Evolutionary conservation across 1,140 invertebrate species (phyloP).

Genomic region (Trialeurodes vaporariorum): DNA sequence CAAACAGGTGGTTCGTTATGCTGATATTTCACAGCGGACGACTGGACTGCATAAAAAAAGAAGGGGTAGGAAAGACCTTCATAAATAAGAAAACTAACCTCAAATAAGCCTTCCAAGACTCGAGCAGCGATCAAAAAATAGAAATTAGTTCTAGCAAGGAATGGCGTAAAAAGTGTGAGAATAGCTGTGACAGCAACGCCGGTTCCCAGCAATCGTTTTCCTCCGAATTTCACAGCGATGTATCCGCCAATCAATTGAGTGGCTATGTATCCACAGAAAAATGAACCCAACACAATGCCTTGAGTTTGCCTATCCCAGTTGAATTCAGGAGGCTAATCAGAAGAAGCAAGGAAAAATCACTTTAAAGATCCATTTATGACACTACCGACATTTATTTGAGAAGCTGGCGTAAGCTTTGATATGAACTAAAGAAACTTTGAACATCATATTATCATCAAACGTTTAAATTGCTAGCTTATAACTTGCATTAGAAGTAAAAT

Average conservation of each 20-base stretch:
- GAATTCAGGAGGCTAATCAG: slow-evolving; percentile 28
- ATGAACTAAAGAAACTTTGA: no score
- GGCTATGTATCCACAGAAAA: slow-evolving; percentile 55
- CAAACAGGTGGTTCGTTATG: no score
- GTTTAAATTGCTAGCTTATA: no score
- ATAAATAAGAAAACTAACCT: slow-evolving; percentile 33
- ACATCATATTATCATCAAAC: no score
- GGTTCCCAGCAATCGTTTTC: slow-evolving; percentile 43
- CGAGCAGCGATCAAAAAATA: slow-evolving; percentile 35
- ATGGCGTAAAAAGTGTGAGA: slow-evolving; percentile 27
- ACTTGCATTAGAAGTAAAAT: no score
- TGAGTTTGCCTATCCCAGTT: slow-evolving; percentile 20
- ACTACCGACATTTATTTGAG: no score
- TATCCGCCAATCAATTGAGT: slow-evolving; percentile 45
- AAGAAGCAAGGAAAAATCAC: no score
- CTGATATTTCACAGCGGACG: no score
- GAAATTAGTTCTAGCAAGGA: slow-evolving; percentile 17
- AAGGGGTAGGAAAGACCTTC: no score
- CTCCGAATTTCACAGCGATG: slow-evolving; percentile 40
- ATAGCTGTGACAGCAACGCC: slow-evolving; percentile 47
- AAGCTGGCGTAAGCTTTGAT: no score
- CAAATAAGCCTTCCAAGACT: slow-evolving; percentile 42
- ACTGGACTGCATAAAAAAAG: no score
- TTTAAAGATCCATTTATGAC: no score
- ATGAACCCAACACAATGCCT: slow-evolving; percentile 47